Evolutionary conservation across 2,888 invertebrate genomes (phyloP), one percentile per base, ranked within the genome.

Genomic region (Habroteleia sp.): DNA sequence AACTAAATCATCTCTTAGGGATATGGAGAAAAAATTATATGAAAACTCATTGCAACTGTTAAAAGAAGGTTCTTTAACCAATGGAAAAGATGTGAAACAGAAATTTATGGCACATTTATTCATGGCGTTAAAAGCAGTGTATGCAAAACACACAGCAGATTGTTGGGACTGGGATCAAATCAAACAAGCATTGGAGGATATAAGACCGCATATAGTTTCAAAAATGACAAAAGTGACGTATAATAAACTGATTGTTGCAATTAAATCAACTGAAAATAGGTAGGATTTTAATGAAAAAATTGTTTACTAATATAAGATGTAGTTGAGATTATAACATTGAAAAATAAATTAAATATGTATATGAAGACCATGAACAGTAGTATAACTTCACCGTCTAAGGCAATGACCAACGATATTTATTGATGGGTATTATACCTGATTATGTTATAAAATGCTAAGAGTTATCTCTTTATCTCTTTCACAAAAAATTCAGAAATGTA

Each of bases 71-170:
- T 17, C 33, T 39, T 1, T 8, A 72, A 54, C 14, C 0, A 66
- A 74, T 31, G 77, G 77, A 20, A 85, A 84, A 71, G 82, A 83
- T 75, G 89, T 91, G 0, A 91, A 91, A 82, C 91, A 92, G 78
- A 91, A 91, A 82, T 93, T 91, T 82, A 86, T 92, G 56, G 87
- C 87, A 23, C 87, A 90, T 41, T 82, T 93, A 11, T 91, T 91
- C 79, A 90, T 89, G 74, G 82, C 93, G 46, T 87, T 93, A 23
- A 90, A 89, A 35, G 82, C 85, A 0, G 74, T 89, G 13, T 77
- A 85, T 65, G 66, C 79, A 2, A 82, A 82, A 44, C 87, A 90
- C 50, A 72, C 81, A 25, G 74, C 82, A 10, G 66, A 83, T 52
- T 83, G 80, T 7, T 88, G 88, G 86, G 80, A 62, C 2, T 91